Conservation (phyloP, 2,888 invertebrate genomes). For the Tuta absoluta region DNA sequence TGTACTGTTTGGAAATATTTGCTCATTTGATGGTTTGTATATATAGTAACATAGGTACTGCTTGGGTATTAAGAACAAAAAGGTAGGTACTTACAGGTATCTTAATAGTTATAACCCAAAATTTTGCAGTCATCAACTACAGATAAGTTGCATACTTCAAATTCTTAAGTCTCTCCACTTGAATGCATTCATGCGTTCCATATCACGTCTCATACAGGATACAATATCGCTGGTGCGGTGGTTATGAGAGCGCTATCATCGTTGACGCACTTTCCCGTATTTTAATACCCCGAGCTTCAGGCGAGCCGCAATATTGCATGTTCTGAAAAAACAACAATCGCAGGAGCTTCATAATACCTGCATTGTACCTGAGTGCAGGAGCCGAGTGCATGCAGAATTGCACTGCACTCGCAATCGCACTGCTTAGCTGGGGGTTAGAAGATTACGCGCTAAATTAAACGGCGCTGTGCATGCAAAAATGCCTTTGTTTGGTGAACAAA, state of each 20-base stretch:
- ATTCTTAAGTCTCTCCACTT: too few species aligned
- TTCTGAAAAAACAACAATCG: slow-evolving; percentile 1
- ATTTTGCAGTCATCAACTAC: too few species aligned
- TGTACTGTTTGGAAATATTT: too few species aligned
- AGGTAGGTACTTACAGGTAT: too few species aligned
- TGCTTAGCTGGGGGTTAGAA: not conserved
- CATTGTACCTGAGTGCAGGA: too few species aligned
- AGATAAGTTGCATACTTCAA: too few species aligned
- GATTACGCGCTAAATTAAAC: slow-evolving; percentile 14
- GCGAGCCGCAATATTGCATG: slow-evolving; percentile 9
- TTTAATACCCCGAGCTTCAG: slow-evolving; percentile 11
- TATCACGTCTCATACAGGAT: not conserved
- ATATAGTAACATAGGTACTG: too few species aligned
- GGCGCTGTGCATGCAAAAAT: not conserved
- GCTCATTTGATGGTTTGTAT: too few species aligned
- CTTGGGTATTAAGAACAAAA: too few species aligned
- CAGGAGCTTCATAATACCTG: too few species aligned
- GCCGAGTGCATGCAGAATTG: not conserved
- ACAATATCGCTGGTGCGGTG: not conserved
- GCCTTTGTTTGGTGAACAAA: slow-evolving; percentile 1
- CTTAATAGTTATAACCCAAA: too few species aligned
- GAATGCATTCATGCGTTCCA: too few species aligned
- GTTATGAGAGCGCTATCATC: not conserved
- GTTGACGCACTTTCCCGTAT: not conserved
- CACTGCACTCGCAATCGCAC: not conserved